Evolutionary conservation across 2,797 vertebrate genomes (phyloP).

Genomic region (Poeciliopsis paucimaculata): DNA sequence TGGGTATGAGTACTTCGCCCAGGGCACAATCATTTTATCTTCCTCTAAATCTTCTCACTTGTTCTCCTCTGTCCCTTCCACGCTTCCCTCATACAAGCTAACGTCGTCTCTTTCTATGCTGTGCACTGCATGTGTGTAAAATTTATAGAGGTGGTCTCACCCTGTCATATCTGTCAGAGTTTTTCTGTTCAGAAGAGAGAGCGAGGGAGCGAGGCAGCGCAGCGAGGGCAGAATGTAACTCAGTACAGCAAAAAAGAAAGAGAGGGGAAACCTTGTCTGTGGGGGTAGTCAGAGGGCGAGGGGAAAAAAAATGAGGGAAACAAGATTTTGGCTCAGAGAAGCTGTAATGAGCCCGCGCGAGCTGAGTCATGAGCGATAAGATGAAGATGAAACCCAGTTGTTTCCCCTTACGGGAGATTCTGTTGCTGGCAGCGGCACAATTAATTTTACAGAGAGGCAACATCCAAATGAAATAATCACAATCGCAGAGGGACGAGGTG

Average conservation of each 20-base stretch:
- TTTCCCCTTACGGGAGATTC: slow-evolving; percentile 37
- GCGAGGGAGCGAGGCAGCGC: slow-evolving; percentile 24
- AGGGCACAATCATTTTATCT: background rate
- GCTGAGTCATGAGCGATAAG: slow-evolving; percentile 55
- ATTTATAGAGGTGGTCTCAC: slow-evolving; percentile 20
- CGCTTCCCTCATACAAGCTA: slow-evolving; percentile 36
- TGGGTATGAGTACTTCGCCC: background rate
- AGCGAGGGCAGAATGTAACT: slow-evolving; percentile 28
- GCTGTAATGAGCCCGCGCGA: slow-evolving; percentile 41
- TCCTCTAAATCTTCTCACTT: slow-evolving; percentile 29
- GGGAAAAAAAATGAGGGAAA: slow-evolving; percentile 37
- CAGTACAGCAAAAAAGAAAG: slow-evolving; percentile 33
- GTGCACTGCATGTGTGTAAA: slow-evolving; percentile 29
- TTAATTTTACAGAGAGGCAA: slow-evolving; percentile 40
- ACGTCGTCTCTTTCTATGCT: slow-evolving; percentile 23
- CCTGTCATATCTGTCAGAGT: slow-evolving; percentile 40
- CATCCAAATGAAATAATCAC: slow-evolving; percentile 18
- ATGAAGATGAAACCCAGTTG: slow-evolving; percentile 46
- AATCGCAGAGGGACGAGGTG: slow-evolving; percentile 15
- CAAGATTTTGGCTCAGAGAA: slow-evolving; percentile 27
- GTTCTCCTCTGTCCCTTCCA: slow-evolving; percentile 29
- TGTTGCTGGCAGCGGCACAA: slow-evolving; percentile 30
- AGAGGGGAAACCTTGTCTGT: slow-evolving; percentile 45
- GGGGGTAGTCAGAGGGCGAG: background rate
- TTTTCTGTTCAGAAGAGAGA: slow-evolving; percentile 35